Evolutionary conservation across 2,113 vertebrate genomes (phyloP).

Genomic region (Parus major): DNA sequence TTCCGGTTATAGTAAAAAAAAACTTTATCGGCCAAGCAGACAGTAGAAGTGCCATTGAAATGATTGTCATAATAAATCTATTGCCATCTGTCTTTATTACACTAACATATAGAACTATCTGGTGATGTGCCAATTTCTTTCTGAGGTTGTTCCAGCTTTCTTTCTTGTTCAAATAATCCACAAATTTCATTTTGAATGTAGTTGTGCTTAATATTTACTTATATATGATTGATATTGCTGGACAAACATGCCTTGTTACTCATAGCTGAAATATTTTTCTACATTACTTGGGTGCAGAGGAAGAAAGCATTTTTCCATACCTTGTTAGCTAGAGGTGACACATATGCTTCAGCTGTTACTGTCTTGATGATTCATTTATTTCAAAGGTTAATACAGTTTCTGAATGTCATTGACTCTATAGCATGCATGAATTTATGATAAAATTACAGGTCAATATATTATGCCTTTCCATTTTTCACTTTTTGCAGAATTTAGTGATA

Average conservation of each 20-base stretch:
- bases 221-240: background rate
- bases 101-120: background rate
- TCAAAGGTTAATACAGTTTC: constrained; percentile 26
- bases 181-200: background rate
- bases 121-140: background rate
- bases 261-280: background rate
- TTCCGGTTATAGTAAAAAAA: background rate
- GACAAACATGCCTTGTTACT: background rate
- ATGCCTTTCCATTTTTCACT: background rate
- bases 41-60: background rate
- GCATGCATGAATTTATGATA: background rate
- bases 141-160: background rate
- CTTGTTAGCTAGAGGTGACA: background rate
- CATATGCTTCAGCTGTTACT: background rate
- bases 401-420: background rate
- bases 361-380: constrained; percentile 1
- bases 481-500: background rate
- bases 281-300: background rate
- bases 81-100: background rate
- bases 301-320: background rate
- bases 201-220: background rate
- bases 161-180: background rate
- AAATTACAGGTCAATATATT: background rate
- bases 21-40: background rate
- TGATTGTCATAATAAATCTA: background rate